Evolutionary conservation across 2,888 invertebrate species (phyloP), one percentile per base, ranked within the genome.

Genomic region (Apotomis turbidana): DNA sequence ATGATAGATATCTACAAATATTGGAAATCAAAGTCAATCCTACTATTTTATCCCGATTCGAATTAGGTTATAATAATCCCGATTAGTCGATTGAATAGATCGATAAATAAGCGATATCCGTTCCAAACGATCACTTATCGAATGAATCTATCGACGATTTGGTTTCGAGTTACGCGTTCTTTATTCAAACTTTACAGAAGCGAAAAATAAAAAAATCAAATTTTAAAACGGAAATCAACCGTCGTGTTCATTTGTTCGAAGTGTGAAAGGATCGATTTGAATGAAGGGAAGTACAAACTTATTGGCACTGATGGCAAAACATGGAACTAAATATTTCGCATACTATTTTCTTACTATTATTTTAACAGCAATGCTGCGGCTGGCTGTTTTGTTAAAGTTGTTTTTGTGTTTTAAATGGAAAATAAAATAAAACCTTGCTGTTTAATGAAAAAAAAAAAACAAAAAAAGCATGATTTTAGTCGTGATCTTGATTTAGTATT

Each of bases 181-280:
- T 80, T 81, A 88, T 88, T 89, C 87, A 88, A 82, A 82, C 77
- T 80, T 81, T 79, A 41, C 36, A 58, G 57, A 79, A 79, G 83
- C 84, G 78, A 84, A 83, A 89, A 87, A 87, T 84, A 87, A 87
- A 27, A 88, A 86, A 86, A 87, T 91, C 90, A 89, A 90, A 92
- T 90, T 91, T 88, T 88, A 88, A 91, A 92, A 88, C 93, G 93
- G 93, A 93, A 93, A 92, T 90, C 90, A 92, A 90, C 91, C 91
- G 93, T 90, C 93, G 86, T 83, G 85, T 81, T 80, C 85, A 86
- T 87, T 91, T 90, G 91, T 90, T 87, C 87, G 78, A 93, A 93
- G 93, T 93, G 93, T 93, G 92, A 93, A 90, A 88, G 89, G 89
- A 92, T 93, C 90, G 93, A 93, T 93, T 91, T 87, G 86, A 85